Base-by-base conservation (phyloP, 23 tunicate species). In the Oikopleura dioica region DNA sequence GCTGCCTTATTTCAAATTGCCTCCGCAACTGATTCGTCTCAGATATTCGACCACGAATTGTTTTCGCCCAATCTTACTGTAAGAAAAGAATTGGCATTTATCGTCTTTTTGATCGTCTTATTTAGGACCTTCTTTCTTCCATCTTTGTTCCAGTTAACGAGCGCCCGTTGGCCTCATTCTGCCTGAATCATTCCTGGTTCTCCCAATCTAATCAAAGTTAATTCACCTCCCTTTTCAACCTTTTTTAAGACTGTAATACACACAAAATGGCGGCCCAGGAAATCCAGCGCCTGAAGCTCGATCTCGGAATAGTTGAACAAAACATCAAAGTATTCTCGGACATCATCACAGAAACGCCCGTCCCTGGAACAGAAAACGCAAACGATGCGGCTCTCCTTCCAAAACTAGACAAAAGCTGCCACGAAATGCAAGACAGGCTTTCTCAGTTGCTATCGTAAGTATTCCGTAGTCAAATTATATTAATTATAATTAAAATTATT, bases 331-430 rank as follows among this genome's bases (percentile, higher is more conserved):
- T 28, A 21, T 63, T 63, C 26, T 63, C 72, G 2, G 30, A 63
- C 4, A 63, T 63, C 2, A 63, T 63, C 2, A 16, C 72, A 23
- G 72, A 63, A 2, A 63, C 72, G 33, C 2, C 30, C 2, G 26
- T 63, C 33, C 72, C 72, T 16, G 72, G 72, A 2, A 63, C 72
- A 16, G 72, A 63, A 63, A 12, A 23, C 5, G 72, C 72, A 16
- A 23, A 63, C 16, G 72, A 63, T 63, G 72, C 72, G 2, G 30
- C 16, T 2, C 33, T 63, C 2, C 26, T 63, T 23, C 16, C 72
- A 23, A 63, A 28, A 2, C 33, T 63, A 28, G 72, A 63, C 26
- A 63, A 63, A 63, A 63, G 30, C 4, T 63, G 72, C 33, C 72
- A 31, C 72, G 72, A 63, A 63, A 63, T 63, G 72, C 72, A 63